Evolutionary conservation across 2,888 invertebrate genomes (phyloP), one percentile per base, ranked within the genome.

Genomic region (Spisula subtruncata): DNA sequence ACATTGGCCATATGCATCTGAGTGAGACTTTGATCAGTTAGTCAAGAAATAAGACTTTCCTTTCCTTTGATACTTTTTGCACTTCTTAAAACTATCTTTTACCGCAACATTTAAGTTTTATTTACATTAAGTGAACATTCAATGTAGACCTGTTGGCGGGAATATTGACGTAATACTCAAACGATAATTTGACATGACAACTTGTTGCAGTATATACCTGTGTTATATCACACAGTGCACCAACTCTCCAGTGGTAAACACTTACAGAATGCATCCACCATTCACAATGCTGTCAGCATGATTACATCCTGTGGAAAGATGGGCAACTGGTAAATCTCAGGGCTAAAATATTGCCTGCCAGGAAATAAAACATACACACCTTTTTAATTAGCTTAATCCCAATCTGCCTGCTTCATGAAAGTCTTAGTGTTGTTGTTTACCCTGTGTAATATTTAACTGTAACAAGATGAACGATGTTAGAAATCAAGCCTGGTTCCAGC

Each of bases 191-290:
- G 10, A n/a, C 25, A 25, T 25, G 60, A 66, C 60, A 66, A 66
- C 25, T 66, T 66, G 60, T 25, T 66, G 60, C 60, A 66, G 60
- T 25, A 8, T 66, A 25, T 66, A 66, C 60, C 60, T 66, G 60
- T 25, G n/a, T 66, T 66, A 25, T 66, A 66, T 66, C 25, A 66
- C 60, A 25, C 25, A 25, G 25, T 66, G 60, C 60, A 66, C 25
- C n/a, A n/a, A n/a, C 10, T 25, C 20, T 66, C 60, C 60, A 25
- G 6, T 8, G 25, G 1, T 66, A 10, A 2, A 25, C 25, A 66
- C 25, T 12, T 25, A 25, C 60, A 0, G 16, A 16, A 51, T 12
- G 51, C 14, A 41, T 41, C 41, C 41, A 41, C 41, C 41, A 41
- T 8, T 41, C 41, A 41, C 41, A 2, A 18, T 6, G 56, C 56